Evolutionary conservation across 2,113 vertebrate species (phyloP), one percentile per base, ranked within the genome.

Genomic region (Dolichotis patagonum): DNA sequence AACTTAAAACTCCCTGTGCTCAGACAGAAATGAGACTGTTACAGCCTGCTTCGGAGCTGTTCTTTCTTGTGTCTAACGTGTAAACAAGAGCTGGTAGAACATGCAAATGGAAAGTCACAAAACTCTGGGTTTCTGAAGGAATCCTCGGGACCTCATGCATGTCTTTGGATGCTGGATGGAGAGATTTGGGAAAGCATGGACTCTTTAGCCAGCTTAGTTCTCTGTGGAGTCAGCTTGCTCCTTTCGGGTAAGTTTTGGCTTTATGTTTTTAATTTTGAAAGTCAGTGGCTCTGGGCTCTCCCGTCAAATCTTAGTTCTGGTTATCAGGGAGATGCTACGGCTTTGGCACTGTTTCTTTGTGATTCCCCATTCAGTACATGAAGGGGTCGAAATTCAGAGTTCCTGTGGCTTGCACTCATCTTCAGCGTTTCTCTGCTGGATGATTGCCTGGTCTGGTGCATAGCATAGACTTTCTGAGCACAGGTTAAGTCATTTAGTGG

Each of bases 1-100:
- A 99, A 99, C 99, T 99, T 99, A 98, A 98, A 99, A 99, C 99
- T 99, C 99, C 99, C 99, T 98, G 98, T 98, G 98, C 98, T 99
- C 98, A 98, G 98, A 98, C 98, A 98, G 98, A 98, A 98, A 98
- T 98, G 98, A 99, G 98, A 98, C 98, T 98, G 98, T 97, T 98
- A 95, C 98, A 98, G 98, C 96, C 96, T 82, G 98, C 97, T 41
- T 97, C 96, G 96, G 83, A n/a, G 83, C 97, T 98, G 95, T 86
- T 85, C 92, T 97, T 98, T 97, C 98, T 98, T 97, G 98, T 95
- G 84, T 92, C 94, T 92, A 91, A 94, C 96, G 98, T 97, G 98
- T 98, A 98, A 98, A 98, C 98, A 98, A 95, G 84, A 93, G 52
- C 71, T 69, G 41, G 93, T 7, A 0, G 97, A 96, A 88, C 91